Conservation (phyloP, 2,113 vertebrate genomes). For the Pao palembangensis region DNA sequence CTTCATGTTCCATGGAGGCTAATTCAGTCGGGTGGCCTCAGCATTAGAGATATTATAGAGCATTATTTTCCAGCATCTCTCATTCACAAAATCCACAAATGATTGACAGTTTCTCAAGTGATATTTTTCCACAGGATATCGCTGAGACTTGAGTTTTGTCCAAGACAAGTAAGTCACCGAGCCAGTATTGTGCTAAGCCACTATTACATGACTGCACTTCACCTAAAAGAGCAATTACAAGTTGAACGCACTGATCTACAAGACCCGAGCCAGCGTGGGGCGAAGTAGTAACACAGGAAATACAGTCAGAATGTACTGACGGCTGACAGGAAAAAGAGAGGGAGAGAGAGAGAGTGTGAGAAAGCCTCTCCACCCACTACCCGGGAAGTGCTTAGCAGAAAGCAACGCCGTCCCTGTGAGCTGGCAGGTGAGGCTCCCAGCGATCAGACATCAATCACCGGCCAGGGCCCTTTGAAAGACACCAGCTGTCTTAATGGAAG, state of each 20-base stretch:
- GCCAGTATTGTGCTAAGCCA: too few species aligned
- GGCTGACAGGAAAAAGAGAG: not conserved
- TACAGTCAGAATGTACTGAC: not conserved
- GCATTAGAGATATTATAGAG: too few species aligned
- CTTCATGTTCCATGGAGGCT: too few species aligned
- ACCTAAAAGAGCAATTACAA: conserved; percentile 23
- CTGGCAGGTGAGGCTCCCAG: conserved; percentile 71
- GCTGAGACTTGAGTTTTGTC: too few species aligned
- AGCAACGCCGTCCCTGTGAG: conserved; percentile 42
- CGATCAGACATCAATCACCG: conserved; percentile 79
- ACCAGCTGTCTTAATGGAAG: conserved; percentile 78
- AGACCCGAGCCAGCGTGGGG: conserved; percentile 27
- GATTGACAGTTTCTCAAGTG: too few species aligned
- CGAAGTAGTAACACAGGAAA: conserved; percentile 20
- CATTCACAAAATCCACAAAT: too few species aligned
- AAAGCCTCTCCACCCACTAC: conserved; percentile 27
- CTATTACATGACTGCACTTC: too few species aligned
- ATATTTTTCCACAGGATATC: too few species aligned
- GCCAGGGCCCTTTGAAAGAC: conserved; percentile 75
- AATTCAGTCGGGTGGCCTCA: too few species aligned
- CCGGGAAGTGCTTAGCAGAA: conserved; percentile 47
- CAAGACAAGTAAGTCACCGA: too few species aligned
- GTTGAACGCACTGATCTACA: conserved; percentile 24
- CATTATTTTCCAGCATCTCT: too few species aligned
- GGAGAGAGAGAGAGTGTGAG: not conserved